Conservation (phyloP, 2,113 vertebrate species). For the Odontophorus gujanensis region DNA sequence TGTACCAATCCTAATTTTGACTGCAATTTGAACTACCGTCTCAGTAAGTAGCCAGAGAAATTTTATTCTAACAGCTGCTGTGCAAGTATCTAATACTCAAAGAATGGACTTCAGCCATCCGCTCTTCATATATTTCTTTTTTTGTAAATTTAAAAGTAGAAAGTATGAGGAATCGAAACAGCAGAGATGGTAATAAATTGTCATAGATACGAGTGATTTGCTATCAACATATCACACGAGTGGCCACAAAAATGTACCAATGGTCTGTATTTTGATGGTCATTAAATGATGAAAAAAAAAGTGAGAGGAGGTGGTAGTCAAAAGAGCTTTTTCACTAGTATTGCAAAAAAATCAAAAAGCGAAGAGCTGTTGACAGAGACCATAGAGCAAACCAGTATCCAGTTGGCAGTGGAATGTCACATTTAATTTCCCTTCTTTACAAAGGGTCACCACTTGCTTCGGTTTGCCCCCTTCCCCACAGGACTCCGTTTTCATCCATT, state of each 20-base stretch:
- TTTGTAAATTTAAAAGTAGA: not conserved
- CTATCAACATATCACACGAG: not conserved
- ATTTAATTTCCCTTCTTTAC: not conserved
- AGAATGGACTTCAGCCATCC: not conserved
- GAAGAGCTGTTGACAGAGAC: not conserved
- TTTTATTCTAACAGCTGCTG: conserved; percentile 41
- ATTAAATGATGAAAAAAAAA: not conserved
- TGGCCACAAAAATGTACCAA: not conserved
- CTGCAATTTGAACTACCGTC: conserved; percentile 39
- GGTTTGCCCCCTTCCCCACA: not conserved
- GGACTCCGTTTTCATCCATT: conserved; percentile 11
- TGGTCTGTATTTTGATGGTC: not conserved
- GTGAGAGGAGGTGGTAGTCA: not conserved
- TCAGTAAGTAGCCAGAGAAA: not conserved
- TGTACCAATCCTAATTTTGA: conserved; percentile 48
- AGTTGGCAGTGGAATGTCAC: not conserved
- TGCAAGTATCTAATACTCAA: not conserved
- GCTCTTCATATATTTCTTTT: not conserved
- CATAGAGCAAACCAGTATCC: not conserved
- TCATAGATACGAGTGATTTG: not conserved
- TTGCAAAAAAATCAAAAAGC: not conserved
- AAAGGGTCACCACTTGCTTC: not conserved
- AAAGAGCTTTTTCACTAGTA: not conserved
- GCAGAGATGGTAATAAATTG: not conserved
- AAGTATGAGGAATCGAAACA: not conserved